Conservation (phyloP, 1,140 invertebrate species). For the Periplaneta americana region DNA sequence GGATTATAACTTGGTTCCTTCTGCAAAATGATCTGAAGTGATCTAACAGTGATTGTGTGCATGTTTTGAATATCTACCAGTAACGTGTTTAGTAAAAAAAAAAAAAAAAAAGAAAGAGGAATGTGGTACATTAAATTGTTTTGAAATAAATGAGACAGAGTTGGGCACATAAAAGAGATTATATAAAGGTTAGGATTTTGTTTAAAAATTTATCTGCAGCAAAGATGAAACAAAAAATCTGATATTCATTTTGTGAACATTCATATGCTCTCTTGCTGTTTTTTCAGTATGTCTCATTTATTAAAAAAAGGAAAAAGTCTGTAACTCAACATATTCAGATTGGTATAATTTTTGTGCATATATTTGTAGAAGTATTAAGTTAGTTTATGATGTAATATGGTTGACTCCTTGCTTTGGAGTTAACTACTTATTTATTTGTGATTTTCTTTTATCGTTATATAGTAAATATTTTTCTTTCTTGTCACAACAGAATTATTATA, state of each 20-base stretch:
- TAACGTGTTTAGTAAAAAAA: too few relatives aligned
- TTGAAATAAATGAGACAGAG: too few relatives aligned
- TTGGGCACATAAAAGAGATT: too few relatives aligned
- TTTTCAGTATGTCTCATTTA: too few relatives aligned
- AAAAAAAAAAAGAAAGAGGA: not conserved
- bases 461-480: too few relatives aligned
- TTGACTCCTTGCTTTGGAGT: not conserved
- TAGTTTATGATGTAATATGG: not conserved
- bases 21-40: not conserved
- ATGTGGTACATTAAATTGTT: too few relatives aligned
- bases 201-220: not conserved
- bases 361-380: not conserved
- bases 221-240: not conserved
- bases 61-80: not conserved
- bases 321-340: not conserved
- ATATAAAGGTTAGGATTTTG: too few relatives aligned
- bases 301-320: too few relatives aligned
- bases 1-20: not conserved
- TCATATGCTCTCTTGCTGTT: too few relatives aligned
- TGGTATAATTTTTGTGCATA: not conserved
- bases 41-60: not conserved
- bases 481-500: too few relatives aligned
- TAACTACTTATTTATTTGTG: not conserved
- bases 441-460: not conserved
- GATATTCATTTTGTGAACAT: too few relatives aligned